phyloP scores from a whole-genome alignment of 2,888 invertebrate genomes.

The Hydrotaea diabolus region DNA sequence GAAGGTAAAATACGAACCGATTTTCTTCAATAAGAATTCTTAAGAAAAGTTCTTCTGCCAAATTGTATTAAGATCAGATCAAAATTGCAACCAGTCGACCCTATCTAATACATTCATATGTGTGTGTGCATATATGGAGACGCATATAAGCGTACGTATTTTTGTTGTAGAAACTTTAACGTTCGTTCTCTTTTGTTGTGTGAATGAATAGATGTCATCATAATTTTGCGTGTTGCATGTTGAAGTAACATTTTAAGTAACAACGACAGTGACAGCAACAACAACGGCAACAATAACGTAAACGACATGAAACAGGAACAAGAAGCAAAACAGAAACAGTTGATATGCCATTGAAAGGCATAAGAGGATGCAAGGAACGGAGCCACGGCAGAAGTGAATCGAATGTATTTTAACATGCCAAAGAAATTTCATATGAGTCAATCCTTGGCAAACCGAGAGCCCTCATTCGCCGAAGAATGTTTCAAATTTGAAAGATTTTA shows the following conservation, averaged over 20 bases:
- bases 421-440: too few species aligned
- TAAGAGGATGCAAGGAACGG: not conserved
- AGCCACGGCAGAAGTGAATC: not conserved
- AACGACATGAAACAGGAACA: not conserved
- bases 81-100: not conserved
- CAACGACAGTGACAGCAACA: conserved; percentile 6
- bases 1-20: too few species aligned
- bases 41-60: too few species aligned
- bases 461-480: too few species aligned
- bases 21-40: too few species aligned
- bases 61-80: too few species aligned
- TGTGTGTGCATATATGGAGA: not conserved
- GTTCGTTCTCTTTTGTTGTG: conserved; percentile 25
- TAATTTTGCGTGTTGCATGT: conserved; percentile 36
- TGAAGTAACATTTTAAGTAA: conserved; percentile 42
- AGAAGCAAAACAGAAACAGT: conserved; percentile 27
- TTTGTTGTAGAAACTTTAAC: not conserved
- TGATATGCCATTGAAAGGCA: conserved; percentile 43
- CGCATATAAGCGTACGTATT: not conserved
- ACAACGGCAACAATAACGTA: not conserved
- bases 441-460: too few species aligned
- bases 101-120: not conserved
- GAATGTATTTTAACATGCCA: not conserved
- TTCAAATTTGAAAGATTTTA: too few species aligned
- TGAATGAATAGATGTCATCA: conserved; percentile 46